Conservation (phyloP, 2,113 vertebrate genomes). For the Siniperca chuatsi region DNA sequence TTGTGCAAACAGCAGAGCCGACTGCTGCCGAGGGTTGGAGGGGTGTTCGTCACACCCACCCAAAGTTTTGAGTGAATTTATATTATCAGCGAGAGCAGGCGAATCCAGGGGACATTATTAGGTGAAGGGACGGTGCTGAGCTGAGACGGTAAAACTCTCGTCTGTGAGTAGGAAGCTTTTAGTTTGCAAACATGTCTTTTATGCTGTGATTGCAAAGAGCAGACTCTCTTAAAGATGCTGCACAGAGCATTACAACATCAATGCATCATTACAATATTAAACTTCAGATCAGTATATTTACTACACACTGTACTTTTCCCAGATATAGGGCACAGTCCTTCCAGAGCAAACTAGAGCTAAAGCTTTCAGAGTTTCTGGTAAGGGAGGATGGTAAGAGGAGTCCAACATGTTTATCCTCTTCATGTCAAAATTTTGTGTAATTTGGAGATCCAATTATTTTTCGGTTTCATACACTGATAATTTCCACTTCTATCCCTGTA, state of each 20-base stretch:
- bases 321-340: not conserved
- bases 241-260: not conserved
- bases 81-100: not conserved
- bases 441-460: not conserved
- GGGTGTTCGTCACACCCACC: slow-evolving; percentile 11
- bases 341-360: not conserved
- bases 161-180: not conserved
- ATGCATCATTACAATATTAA: not conserved
- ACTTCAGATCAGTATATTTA: not conserved
- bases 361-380: not conserved
- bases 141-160: not conserved
- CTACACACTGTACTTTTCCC: not conserved
- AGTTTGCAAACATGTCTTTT: not conserved
- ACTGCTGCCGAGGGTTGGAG: not conserved
- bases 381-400: not conserved
- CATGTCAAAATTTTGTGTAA: not conserved
- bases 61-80: slow-evolving; percentile 2
- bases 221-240: not conserved
- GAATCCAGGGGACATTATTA: not conserved
- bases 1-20: slow-evolving; percentile 48
- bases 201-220: not conserved
- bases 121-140: not conserved
- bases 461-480: not conserved
- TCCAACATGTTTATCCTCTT: not conserved
- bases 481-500: not conserved